Percentiles rank a stretch among this genome's conserved stretches.
These are phyloP conservation scores for Crematogaster levior DNA, from an alignment of 2,888 invertebrate species.

Conservation along the genomic window DNA sequence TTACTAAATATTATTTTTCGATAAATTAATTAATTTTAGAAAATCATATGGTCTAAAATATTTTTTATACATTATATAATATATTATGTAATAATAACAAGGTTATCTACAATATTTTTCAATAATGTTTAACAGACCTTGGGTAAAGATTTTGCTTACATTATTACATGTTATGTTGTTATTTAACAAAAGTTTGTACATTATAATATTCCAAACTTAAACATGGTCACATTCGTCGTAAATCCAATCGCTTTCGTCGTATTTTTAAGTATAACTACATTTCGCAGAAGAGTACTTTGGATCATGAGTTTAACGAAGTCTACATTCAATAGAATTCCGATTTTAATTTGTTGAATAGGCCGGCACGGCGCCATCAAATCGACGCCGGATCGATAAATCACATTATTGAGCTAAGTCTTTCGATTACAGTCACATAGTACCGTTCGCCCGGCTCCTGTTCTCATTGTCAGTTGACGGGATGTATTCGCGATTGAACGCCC, in stretches of 20 bases:
- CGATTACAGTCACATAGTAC: conserved; percentile 43
- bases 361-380: conserved; percentile 26
- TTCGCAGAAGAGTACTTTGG: not conserved
- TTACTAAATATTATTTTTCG: not conserved
- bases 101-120: not conserved
- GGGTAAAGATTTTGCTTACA: not conserved
- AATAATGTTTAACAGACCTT: not conserved
- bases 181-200: not conserved
- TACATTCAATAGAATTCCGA: conserved; percentile 38
- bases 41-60: not conserved
- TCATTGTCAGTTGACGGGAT: conserved; percentile 43
- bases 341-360: conserved; percentile 45
- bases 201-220: too few species aligned
- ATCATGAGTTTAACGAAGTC: not conserved
- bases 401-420: conserved; percentile 42
- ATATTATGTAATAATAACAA: too few species aligned
- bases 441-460: conserved; percentile 13
- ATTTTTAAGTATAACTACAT: not conserved
- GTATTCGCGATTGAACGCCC: conserved; percentile 46
- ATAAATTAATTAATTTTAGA: not conserved
- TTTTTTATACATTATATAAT: not conserved
- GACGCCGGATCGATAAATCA: conserved; percentile 48
- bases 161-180: not conserved
- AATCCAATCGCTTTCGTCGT: conserved; percentile 1
- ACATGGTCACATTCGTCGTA: too few species aligned